Percentiles rank a stretch among this genome's conserved stretches.
These are phyloP conservation scores for Onthophagus sagittarius DNA, from an alignment of 2,888 invertebrate genomes.

Conservation along the genomic window DNA sequence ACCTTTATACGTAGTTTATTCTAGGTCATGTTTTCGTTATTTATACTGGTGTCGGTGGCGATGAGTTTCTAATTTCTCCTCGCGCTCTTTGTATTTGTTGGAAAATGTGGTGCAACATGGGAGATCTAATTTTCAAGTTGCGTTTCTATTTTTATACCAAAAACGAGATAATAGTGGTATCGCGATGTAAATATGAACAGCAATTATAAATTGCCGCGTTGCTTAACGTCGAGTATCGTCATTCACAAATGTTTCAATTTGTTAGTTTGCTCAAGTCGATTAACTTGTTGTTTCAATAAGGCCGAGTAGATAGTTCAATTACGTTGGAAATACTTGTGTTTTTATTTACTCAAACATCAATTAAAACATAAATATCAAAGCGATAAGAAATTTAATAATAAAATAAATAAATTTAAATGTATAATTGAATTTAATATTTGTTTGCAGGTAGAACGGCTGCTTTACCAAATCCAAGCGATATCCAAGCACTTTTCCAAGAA, in stretches of 20 bases:
- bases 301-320: background rate
- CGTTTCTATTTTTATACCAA: background rate
- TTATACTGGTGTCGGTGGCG: background rate
- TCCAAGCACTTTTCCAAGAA: conserved; percentile 89
- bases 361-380: background rate
- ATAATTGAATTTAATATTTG: no score
- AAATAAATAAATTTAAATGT: background rate
- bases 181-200: background rate
- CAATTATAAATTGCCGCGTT: background rate
- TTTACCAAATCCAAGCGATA: conserved; percentile 76
- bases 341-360: background rate
- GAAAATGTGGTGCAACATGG: background rate
- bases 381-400: no score
- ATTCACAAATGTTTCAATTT: background rate
- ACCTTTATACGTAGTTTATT: background rate
- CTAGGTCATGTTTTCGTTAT: background rate
- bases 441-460: conserved; percentile 52
- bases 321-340: background rate
- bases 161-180: background rate
- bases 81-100: background rate
- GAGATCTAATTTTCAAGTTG: background rate
- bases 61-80: background rate
- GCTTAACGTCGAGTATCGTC: background rate
- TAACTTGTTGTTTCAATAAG: background rate
- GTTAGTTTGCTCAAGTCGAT: background rate